These are phyloP conservation scores for Tylochromis polylepis DNA, from an alignment of 2,113 vertebrate genomes.

Conservation along the genomic window DNA sequence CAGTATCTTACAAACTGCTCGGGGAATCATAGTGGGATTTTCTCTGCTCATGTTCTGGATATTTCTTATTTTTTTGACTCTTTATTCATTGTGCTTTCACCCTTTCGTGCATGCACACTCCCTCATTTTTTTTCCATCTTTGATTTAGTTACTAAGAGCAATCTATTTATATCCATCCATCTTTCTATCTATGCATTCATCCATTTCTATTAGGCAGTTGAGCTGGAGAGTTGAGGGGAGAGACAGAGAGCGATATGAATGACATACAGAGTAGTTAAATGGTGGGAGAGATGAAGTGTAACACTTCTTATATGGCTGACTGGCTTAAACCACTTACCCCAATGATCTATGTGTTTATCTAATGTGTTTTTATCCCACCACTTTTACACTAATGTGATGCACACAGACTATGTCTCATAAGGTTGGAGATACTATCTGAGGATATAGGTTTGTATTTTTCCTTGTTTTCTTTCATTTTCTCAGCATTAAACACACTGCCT, in stretches of 20 bases:
- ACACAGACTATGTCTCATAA: neutral
- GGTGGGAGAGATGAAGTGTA: conserved; percentile 9
- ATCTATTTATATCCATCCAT: neutral
- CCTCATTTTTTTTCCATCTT: neutral
- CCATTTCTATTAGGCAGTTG: neutral
- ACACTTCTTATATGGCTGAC: conserved; percentile 16
- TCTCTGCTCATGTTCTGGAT: neutral
- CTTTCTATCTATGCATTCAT: neutral
- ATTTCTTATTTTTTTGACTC: neutral
- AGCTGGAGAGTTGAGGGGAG: neutral
- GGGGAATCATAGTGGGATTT: conserved; percentile 20
- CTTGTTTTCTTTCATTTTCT: neutral
- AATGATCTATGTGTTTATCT: conserved; percentile 24
- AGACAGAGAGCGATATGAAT: neutral
- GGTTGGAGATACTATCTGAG: neutral
- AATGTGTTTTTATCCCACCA: neutral
- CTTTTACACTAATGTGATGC: neutral
- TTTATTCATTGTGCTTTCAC: neutral
- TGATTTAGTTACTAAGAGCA: neutral
- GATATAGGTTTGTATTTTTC: neutral
- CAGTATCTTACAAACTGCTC: conserved; percentile 29
- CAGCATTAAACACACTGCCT: neutral
- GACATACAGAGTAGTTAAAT: neutral
- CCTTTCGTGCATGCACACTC: neutral
- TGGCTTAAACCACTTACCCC: conserved; percentile 20